Base-by-base conservation (phyloP, 2,888 invertebrate genomes). In the Hipparchia semele region DNA sequence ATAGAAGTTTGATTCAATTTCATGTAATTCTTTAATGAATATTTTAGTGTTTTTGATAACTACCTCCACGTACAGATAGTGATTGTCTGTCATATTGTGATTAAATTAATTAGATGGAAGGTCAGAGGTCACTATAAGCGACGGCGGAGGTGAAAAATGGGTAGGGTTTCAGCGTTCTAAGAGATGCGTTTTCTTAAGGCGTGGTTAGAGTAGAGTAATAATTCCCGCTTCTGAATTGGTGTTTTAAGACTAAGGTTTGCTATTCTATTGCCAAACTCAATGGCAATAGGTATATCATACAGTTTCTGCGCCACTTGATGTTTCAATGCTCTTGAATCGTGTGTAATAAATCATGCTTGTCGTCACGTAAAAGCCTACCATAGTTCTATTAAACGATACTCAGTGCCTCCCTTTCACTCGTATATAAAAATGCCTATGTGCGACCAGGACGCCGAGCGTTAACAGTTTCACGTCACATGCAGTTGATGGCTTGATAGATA, bases 301-400 rank as follows among this genome's bases (percentile, higher is more conserved):
- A 54, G 49, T 64, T 70, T 70, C 56, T 70, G 58, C 71, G 70
- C 66, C 73, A 74, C 73, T 69, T 74, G 74, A 74, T 71, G 58
- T 73, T 76, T 75, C 76, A 72, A 69, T 54, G 72, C 72, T 74
- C 74, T 73, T 75, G 75, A 75, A 74, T 76, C 72, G 65, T 65
- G 68, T 70, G 72, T 72, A 75, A 78, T 78, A 76, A 78, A 76
- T 77, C 76, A 77, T 73, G 71, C 73, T 72, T 73, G 67, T 72
- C 72, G 66, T 74, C 74, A 71, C 74, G 60, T 69, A 70, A 68
- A 70, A 73, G 54, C 58, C 49, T 65, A 70, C 60, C 75, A 71
- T 73, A 74, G 75, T 77, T 76, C 70, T 73, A 70, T 72, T 72
- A 77, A 75, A 68, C 73, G 70, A 62, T 70, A 7, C 13, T 75